These are phyloP conservation scores for Argyresthia goedartella DNA, from an alignment of 2,888 invertebrate species.

Conservation along the genomic window DNA sequence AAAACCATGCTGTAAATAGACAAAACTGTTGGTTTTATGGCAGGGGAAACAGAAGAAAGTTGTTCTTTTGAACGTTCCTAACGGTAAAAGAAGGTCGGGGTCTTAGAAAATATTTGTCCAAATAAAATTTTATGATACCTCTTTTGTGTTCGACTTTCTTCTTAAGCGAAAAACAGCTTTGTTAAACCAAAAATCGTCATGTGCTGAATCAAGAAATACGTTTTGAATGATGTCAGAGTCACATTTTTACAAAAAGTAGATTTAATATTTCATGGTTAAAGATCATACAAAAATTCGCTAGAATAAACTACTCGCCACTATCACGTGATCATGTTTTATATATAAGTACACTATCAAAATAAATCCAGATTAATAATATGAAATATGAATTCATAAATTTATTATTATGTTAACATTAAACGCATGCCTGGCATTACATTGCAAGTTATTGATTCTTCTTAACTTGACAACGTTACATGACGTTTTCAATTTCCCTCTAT, in stretches of 20 bases:
- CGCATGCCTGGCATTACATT: not conserved
- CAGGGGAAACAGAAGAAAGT: too few relatives aligned
- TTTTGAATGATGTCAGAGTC: too few relatives aligned
- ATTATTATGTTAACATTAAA: slow-evolving; percentile 3
- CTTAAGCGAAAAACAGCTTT: too few relatives aligned
- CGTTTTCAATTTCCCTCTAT: not conserved
- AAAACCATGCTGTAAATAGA: slow-evolving; percentile 4
- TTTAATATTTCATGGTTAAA: not conserved
- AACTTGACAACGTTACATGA: not conserved
- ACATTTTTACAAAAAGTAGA: not conserved
- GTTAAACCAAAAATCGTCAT: too few relatives aligned
- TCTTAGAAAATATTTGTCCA: too few relatives aligned
- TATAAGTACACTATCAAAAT: not conserved
- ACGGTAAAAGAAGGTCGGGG: too few relatives aligned
- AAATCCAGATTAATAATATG: slow-evolving; percentile 5
- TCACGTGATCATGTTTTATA: not conserved
- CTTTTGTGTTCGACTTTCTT: too few relatives aligned
- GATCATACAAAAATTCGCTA: not conserved
- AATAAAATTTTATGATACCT: too few relatives aligned
- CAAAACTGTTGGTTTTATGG: too few relatives aligned
- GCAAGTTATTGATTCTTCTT: slow-evolving; percentile 1
- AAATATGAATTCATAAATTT: slow-evolving; percentile 2
- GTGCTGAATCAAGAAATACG: too few relatives aligned
- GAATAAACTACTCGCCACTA: not conserved
- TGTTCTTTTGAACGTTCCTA: too few relatives aligned